Base-by-base conservation (phyloP, 2,888 invertebrate species). In the Venusia cambrica region DNA sequence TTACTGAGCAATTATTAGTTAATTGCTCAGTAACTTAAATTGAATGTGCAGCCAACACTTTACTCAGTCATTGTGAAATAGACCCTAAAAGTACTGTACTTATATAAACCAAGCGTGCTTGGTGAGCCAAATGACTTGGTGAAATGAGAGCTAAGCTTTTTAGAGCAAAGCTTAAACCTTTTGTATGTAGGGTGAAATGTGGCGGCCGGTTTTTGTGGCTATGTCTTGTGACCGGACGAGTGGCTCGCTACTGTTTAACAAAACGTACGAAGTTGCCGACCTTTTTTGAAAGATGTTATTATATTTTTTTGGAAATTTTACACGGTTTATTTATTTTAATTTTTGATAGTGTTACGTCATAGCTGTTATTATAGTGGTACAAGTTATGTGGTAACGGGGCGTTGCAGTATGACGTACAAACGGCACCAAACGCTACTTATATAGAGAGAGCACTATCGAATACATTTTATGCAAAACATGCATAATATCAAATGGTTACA, bases 331-430 rank as follows among this genome's bases (percentile, higher is more conserved):
- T 59, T 57, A 18, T 43, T 53, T 48, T 43, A 50, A 51, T 46
- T 44, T 48, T 45, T 22, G 16, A 43, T 30, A 22, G 35, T 43
- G n/a, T n/a, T n/a, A n/a, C 45, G 36, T 57, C 58, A 64, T 72
- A 71, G 64, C 56, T 60, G 61, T 58, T 65, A 65, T 59, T 60
- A 57, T 53, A 57, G 60, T 70, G 67, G 72, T 67, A 65, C 68
- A 61, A 70, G 62, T 61, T 52, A 54, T 43, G 54, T 53, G 59
- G 61, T 54, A 51, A 52, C 31, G 32, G 63, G 56, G 58, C 61
- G 60, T 39, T 40, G 62, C 64, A 51, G 60, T 53, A 15, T 33
- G 36, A 28, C 30, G 39, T 42, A 40, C 38, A 38, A 25, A 33
- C 42, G 13, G 38, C 39, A 42, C 39, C 21, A 3, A 17, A 34